Percentiles rank a stretch among this genome's conserved stretches.
These are phyloP conservation scores for Dinoponera quadriceps DNA, from an alignment of 1,140 invertebrate species.

Conservation along the genomic window DNA sequence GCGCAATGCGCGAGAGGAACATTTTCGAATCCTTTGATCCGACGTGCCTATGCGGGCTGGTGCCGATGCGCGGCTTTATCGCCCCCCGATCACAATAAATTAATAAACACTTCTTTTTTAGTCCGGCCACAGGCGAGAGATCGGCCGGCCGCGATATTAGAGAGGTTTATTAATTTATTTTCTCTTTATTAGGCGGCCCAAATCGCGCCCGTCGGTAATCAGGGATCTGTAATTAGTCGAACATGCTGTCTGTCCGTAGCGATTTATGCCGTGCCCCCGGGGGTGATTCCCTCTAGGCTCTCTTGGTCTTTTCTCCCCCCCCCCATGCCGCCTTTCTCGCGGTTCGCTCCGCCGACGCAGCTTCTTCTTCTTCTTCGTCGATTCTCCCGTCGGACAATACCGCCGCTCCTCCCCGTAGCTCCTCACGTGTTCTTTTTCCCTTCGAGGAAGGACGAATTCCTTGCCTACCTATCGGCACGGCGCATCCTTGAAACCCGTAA, in stretches of 20 bases:
- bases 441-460: constrained; percentile 70
- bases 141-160: constrained; percentile 77
- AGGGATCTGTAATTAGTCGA: constrained; percentile 84
- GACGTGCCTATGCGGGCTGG: constrained; percentile 48
- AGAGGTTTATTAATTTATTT: constrained; percentile 84
- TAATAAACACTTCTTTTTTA: constrained; percentile 78
- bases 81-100: constrained; percentile 77
- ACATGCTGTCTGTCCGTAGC: constrained; percentile 82
- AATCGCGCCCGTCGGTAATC: constrained; percentile 82
- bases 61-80: constrained; percentile 67
- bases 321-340: constrained; percentile 14
- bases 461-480: constrained; percentile 60
- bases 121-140: constrained; percentile 70
- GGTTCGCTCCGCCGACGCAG: constrained; percentile 58
- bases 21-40: constrained; percentile 67
- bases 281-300: constrained; percentile 63
- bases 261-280: constrained; percentile 80
- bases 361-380: constrained; percentile 51
- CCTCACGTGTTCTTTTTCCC: constrained; percentile 47
- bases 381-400: constrained; percentile 56
- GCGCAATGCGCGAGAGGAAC: constrained; percentile 58
- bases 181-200: constrained; percentile 79
- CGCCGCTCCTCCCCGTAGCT: constrained; percentile 52
- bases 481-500: constrained; percentile 66
- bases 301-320: constrained; percentile 8